Evolutionary conservation across 2,797 vertebrate species (phyloP), one percentile per base, ranked within the genome.

Genomic region (Euthynnus affinis): DNA sequence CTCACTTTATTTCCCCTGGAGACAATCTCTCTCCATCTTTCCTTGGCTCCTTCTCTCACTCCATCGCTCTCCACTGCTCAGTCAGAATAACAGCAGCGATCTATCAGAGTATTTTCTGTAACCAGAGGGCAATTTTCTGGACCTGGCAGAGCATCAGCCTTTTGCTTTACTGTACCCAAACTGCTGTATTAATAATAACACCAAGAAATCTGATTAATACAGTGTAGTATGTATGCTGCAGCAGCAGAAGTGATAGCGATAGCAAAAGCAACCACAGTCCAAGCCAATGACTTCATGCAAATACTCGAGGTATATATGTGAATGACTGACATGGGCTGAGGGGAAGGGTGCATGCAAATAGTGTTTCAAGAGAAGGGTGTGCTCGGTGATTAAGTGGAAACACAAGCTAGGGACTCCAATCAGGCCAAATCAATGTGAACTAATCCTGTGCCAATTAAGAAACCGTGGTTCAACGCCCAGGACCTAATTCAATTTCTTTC

Each of bases 361-460:
- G 53, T 34, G 46, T 55, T 68, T 74, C 3, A 59, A 76, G 48
- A 83, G 52, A 82, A 80, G 65, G 82, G 80, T 58, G 80, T 52
- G 78, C 80, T 80, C 77, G 6, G 85, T 92, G 89, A 93, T 93
- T 90, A 89, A 93, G 87, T 74, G 77, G 64, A 74, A 88, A 89
- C 84, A 82, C 81, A 85, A 82, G 72, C 81, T 51, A 8, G 69
- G 71, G 85, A 69, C 76, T 89, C 85, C 78, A 92, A 90, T 93
- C 90, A 91, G 81, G 58, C 73, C 83, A 75, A 90, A 92, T 92
- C 91, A 89, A 93, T 93, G 85, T 69, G 76, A 90, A 91, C 91
- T 91, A 92, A 93, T 93, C 88, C 88, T 73, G 85, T 71, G 75
- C 78, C 90, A 93, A 92, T 93, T 92, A 92, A 89, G 87, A 89